These are phyloP conservation scores for Harmothoe impar DNA, from an alignment of 2,888 invertebrate genomes.

Conservation along the genomic window DNA sequence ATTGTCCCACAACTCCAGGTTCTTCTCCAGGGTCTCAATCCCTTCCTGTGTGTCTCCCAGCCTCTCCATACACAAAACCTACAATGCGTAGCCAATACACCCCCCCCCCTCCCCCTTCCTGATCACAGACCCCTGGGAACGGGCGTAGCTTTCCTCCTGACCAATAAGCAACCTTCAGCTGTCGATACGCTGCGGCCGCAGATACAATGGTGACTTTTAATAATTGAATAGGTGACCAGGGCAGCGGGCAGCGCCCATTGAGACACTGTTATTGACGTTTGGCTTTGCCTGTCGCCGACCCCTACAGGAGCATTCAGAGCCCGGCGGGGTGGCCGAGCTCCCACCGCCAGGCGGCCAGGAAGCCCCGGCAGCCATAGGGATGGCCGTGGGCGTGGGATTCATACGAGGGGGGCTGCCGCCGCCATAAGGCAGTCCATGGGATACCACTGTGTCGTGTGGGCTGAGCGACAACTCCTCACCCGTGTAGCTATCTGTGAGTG, in stretches of 20 bases:
- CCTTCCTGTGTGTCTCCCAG: no score
- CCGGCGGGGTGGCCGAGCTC: neutral
- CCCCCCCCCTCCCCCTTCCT: no score
- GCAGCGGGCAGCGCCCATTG: neutral
- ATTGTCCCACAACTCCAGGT: no score
- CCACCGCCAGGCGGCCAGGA: slow-evolving; percentile 25
- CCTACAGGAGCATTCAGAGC: neutral
- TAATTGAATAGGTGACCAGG: slow-evolving; percentile 52
- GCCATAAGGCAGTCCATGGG: neutral
- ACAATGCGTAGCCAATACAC: no score
- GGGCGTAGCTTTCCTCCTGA: neutral
- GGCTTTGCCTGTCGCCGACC: slow-evolving; percentile 8
- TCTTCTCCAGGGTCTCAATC: no score
- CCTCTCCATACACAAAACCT: no score
- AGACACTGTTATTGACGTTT: slow-evolving; percentile 43
- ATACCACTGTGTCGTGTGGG: neutral
- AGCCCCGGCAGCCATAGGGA: slow-evolving; percentile 31
- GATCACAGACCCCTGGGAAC: neutral
- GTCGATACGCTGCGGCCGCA: neutral
- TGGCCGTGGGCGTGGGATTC: neutral
- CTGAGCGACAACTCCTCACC: no score
- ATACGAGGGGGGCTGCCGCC: neutral
- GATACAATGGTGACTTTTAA: slow-evolving; percentile 56
- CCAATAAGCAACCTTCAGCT: neutral
- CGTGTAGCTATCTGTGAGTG: no score